phyloP scores from a whole-genome alignment of 2,797 vertebrate genomes.

The Crocidura indochinensis region DNA sequence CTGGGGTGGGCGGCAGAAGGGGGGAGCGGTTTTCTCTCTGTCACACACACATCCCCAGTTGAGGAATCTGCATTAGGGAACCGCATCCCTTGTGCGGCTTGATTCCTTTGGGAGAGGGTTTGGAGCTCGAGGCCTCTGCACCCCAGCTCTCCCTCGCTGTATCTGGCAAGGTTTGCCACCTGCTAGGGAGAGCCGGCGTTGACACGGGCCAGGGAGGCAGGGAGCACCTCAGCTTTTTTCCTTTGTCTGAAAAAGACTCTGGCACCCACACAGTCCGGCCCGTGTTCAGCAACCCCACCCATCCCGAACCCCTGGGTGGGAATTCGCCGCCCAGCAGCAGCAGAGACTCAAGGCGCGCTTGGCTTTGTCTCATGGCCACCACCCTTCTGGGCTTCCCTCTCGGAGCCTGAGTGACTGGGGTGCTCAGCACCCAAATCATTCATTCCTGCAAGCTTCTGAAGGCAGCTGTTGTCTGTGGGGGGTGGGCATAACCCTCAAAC shows the following conservation, averaged over 20 bases:
- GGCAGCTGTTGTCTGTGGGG: constrained; percentile 73
- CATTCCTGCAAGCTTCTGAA: constrained; percentile 64
- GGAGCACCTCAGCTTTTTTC: constrained; percentile 49
- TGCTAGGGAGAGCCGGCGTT: not conserved
- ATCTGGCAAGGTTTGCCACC: not conserved
- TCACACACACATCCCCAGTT: not conserved
- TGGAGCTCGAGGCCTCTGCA: not conserved
- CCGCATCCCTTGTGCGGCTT: not conserved
- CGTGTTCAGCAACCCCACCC: not conserved
- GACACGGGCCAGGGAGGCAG: not conserved
- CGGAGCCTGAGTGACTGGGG: constrained; percentile 12
- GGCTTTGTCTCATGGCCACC: constrained; percentile 21
- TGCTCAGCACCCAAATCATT: constrained; percentile 28
- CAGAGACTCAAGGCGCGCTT: not conserved
- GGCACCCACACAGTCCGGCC: constrained; percentile 72
- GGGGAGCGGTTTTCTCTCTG: constrained; percentile 21
- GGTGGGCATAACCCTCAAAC: not conserved
- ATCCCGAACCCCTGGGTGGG: not conserved
- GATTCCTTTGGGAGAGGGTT: not conserved
- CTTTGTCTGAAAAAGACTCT: constrained; percentile 87
- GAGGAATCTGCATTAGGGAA: not conserved
- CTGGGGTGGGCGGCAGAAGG: constrained; percentile 14
- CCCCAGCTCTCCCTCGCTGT: not conserved
- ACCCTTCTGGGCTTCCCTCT: constrained; percentile 19
- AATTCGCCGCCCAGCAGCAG: constrained; percentile 18